Base-by-base conservation (phyloP, 2,797 vertebrate genomes). In the Myotis findleyi region DNA sequence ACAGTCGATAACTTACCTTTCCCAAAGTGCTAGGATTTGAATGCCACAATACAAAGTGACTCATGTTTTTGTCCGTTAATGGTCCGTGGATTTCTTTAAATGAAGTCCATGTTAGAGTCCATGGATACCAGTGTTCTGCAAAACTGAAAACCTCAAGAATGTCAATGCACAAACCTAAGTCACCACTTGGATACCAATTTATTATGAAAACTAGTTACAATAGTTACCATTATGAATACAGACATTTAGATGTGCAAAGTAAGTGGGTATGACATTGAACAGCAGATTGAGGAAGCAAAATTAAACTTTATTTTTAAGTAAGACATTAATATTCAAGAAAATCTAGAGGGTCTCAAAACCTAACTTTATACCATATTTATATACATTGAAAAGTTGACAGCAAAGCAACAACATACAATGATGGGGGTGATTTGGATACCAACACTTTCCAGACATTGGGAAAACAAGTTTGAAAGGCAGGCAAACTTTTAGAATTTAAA, bases 51-150 rank as follows among this genome's bases (percentile, higher is more conserved):
- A 81, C 47, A 96, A 83, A 94, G 0, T 81, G 94, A 94, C 77
- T 97, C 97, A 97, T 97, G 95, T 87, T 97, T 97, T 94, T 94
- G 93, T 96, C 88, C 89, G 64, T 95, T 91, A 94, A 84, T 47
- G 57, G 41, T 80, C 91, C 64, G 11, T 69, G 51, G 49, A 72
- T 93, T 96, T 97, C 95, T 94, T 96, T 93, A 96, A 80, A 96
- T 44, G 95, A 96, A 66, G 91, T 94, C 89, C 96, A 97, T 96
- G 62, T 91, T 90, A 90, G 71, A 93, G 20, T 96, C 92, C 91
- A 88, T 21, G 91, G 86, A 85, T 77, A 89, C 7, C 94, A 77
- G 80, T 68, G 87, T 62, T 96, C 96, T 97, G 97, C 55, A 97
- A 97, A 96, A 95, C 88, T 93, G 71, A 97, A 97, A 97, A 96